Evolutionary conservation across 2,113 vertebrate species (phyloP).

Genomic region (Misgurnus mizolepis): DNA sequence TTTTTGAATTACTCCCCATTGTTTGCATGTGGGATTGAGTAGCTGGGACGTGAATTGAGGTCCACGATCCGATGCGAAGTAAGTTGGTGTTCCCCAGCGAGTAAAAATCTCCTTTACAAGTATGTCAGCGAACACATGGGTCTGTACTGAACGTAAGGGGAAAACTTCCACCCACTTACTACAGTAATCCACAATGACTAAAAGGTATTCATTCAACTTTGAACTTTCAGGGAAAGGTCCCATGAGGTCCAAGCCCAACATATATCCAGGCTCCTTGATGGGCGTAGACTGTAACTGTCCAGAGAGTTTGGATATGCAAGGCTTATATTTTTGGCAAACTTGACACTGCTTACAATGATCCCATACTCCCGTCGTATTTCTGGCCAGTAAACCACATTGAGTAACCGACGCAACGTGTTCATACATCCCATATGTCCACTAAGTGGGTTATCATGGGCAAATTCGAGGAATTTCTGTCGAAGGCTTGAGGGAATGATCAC

Average conservation of each 20-base stretch:
- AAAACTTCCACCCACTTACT: background rate
- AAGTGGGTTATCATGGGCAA: background rate
- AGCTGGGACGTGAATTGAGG: no score
- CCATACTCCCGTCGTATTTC: background rate
- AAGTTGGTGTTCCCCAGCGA: no score
- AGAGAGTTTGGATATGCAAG: background rate
- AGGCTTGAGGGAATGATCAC: background rate
- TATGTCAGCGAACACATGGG: no score
- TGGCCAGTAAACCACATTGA: background rate
- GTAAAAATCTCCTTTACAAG: no score
- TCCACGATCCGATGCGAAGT: no score
- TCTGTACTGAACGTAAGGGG: background rate
- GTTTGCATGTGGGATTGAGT: no score
- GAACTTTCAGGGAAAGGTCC: background rate
- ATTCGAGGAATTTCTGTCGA: background rate
- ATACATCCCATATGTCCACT: background rate
- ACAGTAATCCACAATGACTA: background rate
- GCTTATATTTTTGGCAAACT: background rate
- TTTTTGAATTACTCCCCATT: no score
- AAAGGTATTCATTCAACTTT: background rate
- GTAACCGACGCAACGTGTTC: background rate
- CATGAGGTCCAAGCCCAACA: background rate
- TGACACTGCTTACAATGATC: background rate
- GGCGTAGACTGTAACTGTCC: background rate
- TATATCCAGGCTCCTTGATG: constrained; percentile 3